Conservation (phyloP, 2,113 vertebrate species). For the Corythaeola cristata region DNA sequence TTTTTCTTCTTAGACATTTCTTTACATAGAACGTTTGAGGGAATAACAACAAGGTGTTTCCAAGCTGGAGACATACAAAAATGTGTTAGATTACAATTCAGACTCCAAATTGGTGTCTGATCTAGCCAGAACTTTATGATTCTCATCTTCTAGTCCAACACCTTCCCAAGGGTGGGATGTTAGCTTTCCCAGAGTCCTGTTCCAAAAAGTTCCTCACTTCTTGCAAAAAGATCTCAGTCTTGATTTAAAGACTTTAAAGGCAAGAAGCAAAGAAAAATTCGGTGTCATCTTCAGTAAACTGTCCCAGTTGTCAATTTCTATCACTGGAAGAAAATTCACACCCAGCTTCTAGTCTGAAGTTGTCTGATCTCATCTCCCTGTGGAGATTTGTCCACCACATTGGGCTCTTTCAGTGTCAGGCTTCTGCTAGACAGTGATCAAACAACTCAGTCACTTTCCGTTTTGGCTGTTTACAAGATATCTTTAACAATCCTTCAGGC, state of each 20-base stretch:
- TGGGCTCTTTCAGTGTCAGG: neutral
- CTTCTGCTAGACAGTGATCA: neutral
- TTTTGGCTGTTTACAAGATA: neutral
- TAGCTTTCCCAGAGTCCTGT: neutral
- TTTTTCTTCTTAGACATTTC: neutral
- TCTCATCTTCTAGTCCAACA: neutral
- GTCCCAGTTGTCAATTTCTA: neutral
- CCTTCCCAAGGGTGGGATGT: neutral
- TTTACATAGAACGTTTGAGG: neutral
- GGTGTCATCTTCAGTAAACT: neutral
- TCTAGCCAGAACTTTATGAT: neutral
- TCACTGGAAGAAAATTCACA: neutral
- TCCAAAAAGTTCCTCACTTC: neutral
- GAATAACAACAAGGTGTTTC: neutral
- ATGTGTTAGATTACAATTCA: neutral
- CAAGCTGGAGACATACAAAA: neutral
- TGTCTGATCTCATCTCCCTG: neutral
- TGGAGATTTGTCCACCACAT: neutral
- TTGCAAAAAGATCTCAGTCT: neutral
- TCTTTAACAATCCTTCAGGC: neutral
- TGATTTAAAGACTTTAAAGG: neutral
- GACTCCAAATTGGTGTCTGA: neutral
- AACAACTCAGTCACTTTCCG: neutral
- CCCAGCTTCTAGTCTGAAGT: neutral
- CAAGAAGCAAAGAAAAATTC: neutral